Evolutionary conservation across 1,140 invertebrate genomes (phyloP).

Genomic region (Drosophila kepulauana): DNA sequence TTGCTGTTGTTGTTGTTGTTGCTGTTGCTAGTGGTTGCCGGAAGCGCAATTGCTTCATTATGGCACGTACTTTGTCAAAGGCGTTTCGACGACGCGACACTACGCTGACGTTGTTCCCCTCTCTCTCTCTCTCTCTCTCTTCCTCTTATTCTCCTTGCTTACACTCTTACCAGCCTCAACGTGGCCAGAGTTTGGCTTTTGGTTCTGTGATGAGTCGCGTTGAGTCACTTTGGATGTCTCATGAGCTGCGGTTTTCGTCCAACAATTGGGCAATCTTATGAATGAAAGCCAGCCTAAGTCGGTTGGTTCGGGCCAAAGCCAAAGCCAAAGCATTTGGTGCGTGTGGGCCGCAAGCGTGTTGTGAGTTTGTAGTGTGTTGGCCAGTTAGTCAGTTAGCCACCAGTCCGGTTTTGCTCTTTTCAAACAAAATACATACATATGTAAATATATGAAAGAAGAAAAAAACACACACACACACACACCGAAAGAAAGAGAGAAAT

Average conservation of each 20-base stretch:
- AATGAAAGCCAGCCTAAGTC: constrained; percentile 32
- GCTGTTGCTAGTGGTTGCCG: constrained; percentile 68
- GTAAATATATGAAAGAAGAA: too few relatives aligned
- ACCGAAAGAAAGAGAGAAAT: background rate
- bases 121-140: background rate
- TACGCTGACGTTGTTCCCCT: constrained; percentile 30
- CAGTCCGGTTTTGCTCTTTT: constrained; percentile 10
- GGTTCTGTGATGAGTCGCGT: constrained; percentile 33
- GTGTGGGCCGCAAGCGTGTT: constrained; percentile 34
- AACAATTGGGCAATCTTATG: constrained; percentile 57
- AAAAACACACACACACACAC: background rate
- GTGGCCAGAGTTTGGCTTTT: background rate
- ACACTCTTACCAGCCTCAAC: background rate
- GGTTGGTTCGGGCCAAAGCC: too few relatives aligned
- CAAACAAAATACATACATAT: too few relatives aligned
- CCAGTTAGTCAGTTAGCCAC: constrained; percentile 16
- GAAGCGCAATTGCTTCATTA: constrained; percentile 83
- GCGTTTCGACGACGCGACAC: constrained; percentile 57
- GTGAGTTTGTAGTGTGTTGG: constrained; percentile 11
- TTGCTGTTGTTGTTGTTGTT: constrained; percentile 43
- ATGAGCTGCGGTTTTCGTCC: constrained; percentile 1
- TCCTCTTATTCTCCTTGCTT: too few relatives aligned
- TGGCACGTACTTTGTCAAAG: constrained; percentile 82
- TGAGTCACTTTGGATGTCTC: constrained; percentile 44
- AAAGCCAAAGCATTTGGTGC: constrained; percentile 9